Percentiles rank a stretch among this genome's conserved stretches.
Evolutionary conservation across 2,113 vertebrate genomes (phyloP).

Genomic region (Hassar affinis): DNA sequence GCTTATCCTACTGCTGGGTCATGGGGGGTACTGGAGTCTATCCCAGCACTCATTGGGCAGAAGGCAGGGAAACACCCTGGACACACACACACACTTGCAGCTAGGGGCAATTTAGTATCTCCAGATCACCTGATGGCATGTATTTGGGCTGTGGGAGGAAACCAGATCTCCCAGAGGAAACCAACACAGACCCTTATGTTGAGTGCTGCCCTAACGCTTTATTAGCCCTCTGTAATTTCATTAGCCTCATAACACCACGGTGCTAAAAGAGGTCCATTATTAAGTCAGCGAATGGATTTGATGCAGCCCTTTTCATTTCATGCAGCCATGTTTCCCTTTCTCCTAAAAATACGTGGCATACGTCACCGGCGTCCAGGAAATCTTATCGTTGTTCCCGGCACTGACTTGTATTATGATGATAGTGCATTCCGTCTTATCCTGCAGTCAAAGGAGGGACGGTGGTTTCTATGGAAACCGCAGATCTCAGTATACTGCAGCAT

Average conservation of each 20-base stretch:
- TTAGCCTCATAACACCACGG: neutral
- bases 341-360: neutral
- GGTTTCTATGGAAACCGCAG: constrained; percentile 72
- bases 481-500: constrained; percentile 53
- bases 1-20: too few species aligned
- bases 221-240: constrained; percentile 26
- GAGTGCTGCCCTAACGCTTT: neutral
- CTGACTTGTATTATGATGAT: neutral
- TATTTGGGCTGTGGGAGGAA: too few species aligned
- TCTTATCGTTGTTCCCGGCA: constrained; percentile 1
- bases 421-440: constrained; percentile 28
- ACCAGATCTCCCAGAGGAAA: too few species aligned
- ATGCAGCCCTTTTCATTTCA: neutral
- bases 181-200: too few species aligned
- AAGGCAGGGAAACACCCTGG: too few species aligned
- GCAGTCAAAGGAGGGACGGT: constrained; percentile 59
- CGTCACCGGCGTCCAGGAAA: neutral
- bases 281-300: constrained; percentile 28
- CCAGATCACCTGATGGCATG: too few species aligned
- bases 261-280: constrained; percentile 24
- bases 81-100: too few species aligned
- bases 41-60: too few species aligned
- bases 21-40: too few species aligned
- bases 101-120: too few species aligned
- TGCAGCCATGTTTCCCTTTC: neutral